These are phyloP conservation scores for Ptiloglossa arizonensis DNA, from an alignment of 1,140 invertebrate species.

Conservation along the genomic window DNA sequence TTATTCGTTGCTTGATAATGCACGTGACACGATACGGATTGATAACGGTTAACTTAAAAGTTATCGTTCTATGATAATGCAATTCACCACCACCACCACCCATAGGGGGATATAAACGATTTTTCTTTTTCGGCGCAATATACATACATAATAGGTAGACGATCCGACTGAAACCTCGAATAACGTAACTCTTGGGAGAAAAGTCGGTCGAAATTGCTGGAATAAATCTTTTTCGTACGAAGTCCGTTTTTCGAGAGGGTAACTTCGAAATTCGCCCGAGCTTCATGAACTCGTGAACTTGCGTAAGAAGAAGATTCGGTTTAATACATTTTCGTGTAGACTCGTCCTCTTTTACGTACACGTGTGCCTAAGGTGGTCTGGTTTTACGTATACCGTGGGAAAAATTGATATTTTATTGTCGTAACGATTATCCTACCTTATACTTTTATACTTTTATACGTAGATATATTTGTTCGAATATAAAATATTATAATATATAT, in stretches of 20 bases:
- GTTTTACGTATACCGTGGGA: no score
- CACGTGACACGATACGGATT: slow-evolving; percentile 31
- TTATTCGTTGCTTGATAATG: slow-evolving; percentile 22
- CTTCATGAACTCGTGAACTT: background rate
- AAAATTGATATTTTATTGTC: no score
- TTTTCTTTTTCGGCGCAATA: background rate
- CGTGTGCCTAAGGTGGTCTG: no score
- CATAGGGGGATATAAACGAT: background rate
- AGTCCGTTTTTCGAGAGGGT: background rate
- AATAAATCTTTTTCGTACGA: no score
- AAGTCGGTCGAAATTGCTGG: no score
- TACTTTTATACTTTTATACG: no score
- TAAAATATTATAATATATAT: no score
- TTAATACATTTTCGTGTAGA: background rate
- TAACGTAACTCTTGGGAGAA: background rate
- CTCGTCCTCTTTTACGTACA: no score
- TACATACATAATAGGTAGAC: background rate
- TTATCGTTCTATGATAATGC: slow-evolving; percentile 13
- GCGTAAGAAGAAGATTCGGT: background rate
- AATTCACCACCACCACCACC: background rate
- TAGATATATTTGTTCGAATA: no score
- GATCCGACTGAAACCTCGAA: background rate
- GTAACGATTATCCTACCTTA: no score
- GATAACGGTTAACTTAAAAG: slow-evolving; percentile 27
- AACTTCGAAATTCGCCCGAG: background rate